Conservation (phyloP, 2,888 invertebrate genomes). For the Atrina japonica region DNA sequence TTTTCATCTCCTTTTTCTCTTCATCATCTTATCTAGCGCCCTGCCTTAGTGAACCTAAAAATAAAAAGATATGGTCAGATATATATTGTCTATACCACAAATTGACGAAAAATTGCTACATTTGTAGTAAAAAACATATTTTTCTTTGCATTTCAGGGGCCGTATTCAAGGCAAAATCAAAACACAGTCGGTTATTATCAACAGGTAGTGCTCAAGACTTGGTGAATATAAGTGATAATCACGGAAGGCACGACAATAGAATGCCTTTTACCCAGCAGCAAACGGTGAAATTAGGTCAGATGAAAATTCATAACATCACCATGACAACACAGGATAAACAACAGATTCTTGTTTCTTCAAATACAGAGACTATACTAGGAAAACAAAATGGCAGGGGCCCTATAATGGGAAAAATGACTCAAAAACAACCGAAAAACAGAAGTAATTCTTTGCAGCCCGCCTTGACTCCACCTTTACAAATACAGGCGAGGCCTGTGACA, state of each 20-base stretch:
- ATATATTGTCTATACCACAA: too few species aligned
- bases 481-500: conserved; percentile 49
- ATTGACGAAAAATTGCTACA: too few species aligned
- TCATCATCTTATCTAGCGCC: too few species aligned
- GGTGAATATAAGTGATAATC: neutral
- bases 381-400: conserved; percentile 69
- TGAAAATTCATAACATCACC: conserved; percentile 78
- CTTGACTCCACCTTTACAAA: conserved; percentile 40
- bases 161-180: conserved; percentile 89
- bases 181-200: conserved; percentile 60
- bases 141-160: conserved; percentile 83
- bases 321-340: conserved; percentile 75
- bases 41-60: too few species aligned
- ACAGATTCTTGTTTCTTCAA: conserved; percentile 75
- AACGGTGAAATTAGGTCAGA: conserved; percentile 56
- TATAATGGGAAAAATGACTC: conserved; percentile 72
- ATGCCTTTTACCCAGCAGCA: conserved; percentile 53
- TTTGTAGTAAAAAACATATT: too few species aligned
- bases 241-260: neutral
- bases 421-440: conserved; percentile 52
- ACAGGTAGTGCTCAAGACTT: conserved; percentile 46
- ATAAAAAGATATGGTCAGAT: too few species aligned
- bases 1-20: too few species aligned
- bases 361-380: conserved; percentile 73
- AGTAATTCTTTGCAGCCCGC: conserved; percentile 49